Percentiles rank a stretch among this genome's conserved stretches.
Evolutionary conservation across 2,113 vertebrate genomes (phyloP).

Genomic region (Casuarius casuarius): DNA sequence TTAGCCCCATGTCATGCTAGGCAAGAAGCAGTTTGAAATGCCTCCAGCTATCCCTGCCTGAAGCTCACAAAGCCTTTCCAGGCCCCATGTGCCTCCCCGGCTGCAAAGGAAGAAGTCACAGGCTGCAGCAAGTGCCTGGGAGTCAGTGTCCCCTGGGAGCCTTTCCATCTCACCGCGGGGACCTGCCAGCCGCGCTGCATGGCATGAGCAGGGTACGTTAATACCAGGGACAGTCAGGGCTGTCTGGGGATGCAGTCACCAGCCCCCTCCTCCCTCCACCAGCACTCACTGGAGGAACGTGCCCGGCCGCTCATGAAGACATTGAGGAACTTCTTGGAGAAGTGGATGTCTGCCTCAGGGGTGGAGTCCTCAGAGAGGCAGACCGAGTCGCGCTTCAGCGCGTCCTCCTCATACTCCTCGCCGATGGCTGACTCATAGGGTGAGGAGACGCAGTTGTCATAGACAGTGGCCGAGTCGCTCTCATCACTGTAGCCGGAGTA

Average conservation of each 20-base stretch:
- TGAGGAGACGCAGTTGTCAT: slow-evolving; percentile 94
- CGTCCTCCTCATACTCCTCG: slow-evolving; percentile 92
- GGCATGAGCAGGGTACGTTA: too few relatives aligned
- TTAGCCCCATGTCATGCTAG: background rate
- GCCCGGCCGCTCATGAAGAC: slow-evolving; percentile 97
- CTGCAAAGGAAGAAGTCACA: background rate
- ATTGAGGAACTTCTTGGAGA: slow-evolving; percentile 98
- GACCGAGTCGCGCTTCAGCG: slow-evolving; percentile 81
- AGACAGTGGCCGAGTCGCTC: slow-evolving; percentile 94
- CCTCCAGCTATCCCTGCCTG: background rate
- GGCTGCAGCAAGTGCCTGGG: background rate
- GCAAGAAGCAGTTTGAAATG: background rate
- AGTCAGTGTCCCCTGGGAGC: background rate
- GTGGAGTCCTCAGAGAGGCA: slow-evolving; percentile 92
- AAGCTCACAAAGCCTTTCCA: background rate
- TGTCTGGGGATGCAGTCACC: background rate
- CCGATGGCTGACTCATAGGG: slow-evolving; percentile 93
- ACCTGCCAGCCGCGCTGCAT: background rate
- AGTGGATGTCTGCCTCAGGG: slow-evolving; percentile 88
- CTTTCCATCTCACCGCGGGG: background rate
- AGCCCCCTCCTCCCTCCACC: background rate
- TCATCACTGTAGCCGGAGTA: slow-evolving; percentile 95
- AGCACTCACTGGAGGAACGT: slow-evolving; percentile 95
- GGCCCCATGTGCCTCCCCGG: background rate
- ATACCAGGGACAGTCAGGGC: background rate